A percentile compares a stretch with the other conserved stretches of the same genome.
Conservation (phyloP, 1,140 invertebrate species). For the Drosophila tristis region DNA sequence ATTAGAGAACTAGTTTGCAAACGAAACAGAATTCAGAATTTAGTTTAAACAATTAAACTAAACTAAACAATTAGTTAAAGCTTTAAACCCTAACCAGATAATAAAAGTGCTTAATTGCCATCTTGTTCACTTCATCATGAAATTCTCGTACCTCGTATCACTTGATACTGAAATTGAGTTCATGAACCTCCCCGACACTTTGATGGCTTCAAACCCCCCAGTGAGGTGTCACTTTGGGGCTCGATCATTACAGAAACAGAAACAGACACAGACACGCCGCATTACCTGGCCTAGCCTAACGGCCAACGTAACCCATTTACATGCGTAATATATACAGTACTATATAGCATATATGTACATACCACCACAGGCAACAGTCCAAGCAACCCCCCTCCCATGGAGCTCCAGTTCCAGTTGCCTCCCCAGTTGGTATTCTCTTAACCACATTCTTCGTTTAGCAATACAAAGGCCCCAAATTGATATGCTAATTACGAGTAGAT, state of each 20-base stretch:
- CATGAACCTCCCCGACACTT: constrained; percentile 22
- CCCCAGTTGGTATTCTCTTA: constrained; percentile 29
- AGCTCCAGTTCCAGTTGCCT: constrained; percentile 21
- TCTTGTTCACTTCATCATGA: neutral
- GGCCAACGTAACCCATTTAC: constrained; percentile 41
- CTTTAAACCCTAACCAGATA: too few species aligned
- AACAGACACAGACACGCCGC: constrained; percentile 7
- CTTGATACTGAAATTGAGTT: constrained; percentile 8
- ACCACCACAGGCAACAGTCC: constrained; percentile 10
- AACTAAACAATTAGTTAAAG: too few species aligned
- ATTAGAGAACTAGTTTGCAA: too few species aligned
- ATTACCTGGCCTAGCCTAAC: constrained; percentile 50
- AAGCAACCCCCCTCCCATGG: constrained; percentile 12
- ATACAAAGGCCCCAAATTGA: constrained; percentile 34
- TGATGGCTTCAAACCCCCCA: constrained; percentile 29
- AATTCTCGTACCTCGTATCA: too few species aligned
- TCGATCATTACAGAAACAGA: constrained; percentile 30
- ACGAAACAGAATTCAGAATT: too few species aligned
- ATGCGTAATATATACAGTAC: constrained; percentile 30
- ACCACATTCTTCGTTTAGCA: constrained; percentile 35
- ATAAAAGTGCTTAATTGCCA: too few species aligned
- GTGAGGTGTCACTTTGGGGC: constrained; percentile 10
- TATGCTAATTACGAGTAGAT: constrained; percentile 56
- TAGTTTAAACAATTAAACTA: too few species aligned
- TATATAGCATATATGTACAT: neutral